Base-by-base conservation (phyloP, 1,140 invertebrate genomes). In the Holotrichia oblita region DNA sequence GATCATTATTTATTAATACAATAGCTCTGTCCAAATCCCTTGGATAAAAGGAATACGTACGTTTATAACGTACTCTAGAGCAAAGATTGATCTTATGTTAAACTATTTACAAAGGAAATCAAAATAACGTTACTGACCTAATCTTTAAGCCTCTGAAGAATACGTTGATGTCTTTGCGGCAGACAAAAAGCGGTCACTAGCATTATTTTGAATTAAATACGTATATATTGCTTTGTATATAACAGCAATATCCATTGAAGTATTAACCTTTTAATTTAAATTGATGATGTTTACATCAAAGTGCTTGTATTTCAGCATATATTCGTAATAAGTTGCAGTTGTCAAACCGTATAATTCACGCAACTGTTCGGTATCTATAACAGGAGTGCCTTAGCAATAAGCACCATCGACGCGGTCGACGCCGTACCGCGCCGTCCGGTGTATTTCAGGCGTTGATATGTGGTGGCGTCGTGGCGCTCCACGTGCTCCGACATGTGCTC, bases 391-490 rank as follows among this genome's bases (percentile, higher is more conserved):
- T 10, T 17, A 17, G 20, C 22, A n/a, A 61, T 61, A 12, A 48
- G 44, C n/a, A 48, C n/a, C 44, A 12, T 48, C 44, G 44, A 48
- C 12, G 44, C 61, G 61, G 61, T 64, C 61, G 61, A 64, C 61
- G 61, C 61, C 61, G 77, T 78, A 69, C 44, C 24, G 34, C 64
- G 24, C 40, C 42, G 55, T 72, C 42, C 75, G 41, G 77, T 55
- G 42, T 78, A 78, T 78, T 73, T 78, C 42, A 59, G 72, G 77
- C 41, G 64, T 27, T 78, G 77, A 78, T 78, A 74, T 78, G 77
- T 78, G 48, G 77, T 44, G 77, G 77, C 77, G 77, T 78, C 77
- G 64, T 24, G 77, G 44, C 77, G 77, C 69, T 73, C 77, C 77
- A 73, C 77, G 77, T 76, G 74, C 42, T 55, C 40, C 20, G 20